phyloP scores from a whole-genome alignment of 2,888 invertebrate genomes.

The Anagyrus pseudococci region DNA sequence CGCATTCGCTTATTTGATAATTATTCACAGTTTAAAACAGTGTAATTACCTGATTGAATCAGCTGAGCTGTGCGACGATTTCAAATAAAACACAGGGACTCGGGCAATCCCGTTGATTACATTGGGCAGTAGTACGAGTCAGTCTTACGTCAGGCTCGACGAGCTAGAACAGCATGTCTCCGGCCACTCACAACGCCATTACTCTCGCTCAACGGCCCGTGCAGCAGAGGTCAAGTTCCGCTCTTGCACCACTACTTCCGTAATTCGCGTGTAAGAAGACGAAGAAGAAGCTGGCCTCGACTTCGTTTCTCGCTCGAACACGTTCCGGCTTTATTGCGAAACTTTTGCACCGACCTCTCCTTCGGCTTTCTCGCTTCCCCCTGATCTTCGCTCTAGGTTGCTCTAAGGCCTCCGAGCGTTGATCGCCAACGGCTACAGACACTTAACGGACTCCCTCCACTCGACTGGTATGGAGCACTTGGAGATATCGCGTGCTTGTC shows the following conservation, averaged over 20 bases:
- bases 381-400: too few species aligned
- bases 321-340: constrained; percentile 30
- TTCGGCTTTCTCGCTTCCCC: neutral
- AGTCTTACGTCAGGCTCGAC: constrained; percentile 6
- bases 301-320: constrained; percentile 29
- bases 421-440: constrained; percentile 22
- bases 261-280: neutral
- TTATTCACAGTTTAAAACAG: too few species aligned
- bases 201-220: neutral
- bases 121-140: constrained; percentile 21
- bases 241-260: neutral
- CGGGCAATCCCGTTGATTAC: too few species aligned
- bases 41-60: too few species aligned
- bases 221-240: constrained; percentile 11
- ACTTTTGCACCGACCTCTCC: constrained; percentile 24
- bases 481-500: constrained; percentile 28
- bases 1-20: too few species aligned
- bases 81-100: too few species aligned
- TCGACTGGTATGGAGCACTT: neutral
- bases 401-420: too few species aligned
- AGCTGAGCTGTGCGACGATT: too few species aligned
- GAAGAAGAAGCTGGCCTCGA: neutral
- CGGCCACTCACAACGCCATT: neutral
- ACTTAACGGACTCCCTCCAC: constrained; percentile 27
- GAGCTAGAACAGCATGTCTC: neutral